These are phyloP conservation scores for Podarcis lilfordi DNA, from an alignment of 2,797 vertebrate genomes.

Conservation along the genomic window DNA sequence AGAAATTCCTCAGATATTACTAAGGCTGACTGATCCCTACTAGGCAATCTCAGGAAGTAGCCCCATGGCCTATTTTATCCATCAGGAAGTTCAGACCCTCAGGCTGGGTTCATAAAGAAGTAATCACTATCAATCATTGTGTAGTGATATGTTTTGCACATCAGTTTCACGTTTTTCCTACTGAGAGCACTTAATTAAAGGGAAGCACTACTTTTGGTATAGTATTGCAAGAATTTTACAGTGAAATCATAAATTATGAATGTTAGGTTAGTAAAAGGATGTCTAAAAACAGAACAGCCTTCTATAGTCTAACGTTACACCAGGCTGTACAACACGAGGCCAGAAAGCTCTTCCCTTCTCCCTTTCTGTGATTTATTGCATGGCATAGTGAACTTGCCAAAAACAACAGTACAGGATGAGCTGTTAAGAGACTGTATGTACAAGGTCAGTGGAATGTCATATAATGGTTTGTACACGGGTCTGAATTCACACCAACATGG, in stretches of 20 bases:
- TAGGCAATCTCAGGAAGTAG: constrained; percentile 88
- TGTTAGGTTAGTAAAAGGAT: constrained; percentile 81
- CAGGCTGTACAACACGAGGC: constrained; percentile 80
- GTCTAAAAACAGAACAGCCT: constrained; percentile 84
- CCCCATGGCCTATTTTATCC: constrained; percentile 82
- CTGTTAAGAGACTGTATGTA: constrained; percentile 83
- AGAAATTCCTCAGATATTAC: constrained; percentile 80
- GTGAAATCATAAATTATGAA: constrained; percentile 85
- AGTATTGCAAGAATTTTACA: constrained; percentile 82
- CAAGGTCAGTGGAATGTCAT: constrained; percentile 80
- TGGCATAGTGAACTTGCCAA: constrained; percentile 87
- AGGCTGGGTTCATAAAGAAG: constrained; percentile 90
- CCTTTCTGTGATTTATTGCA: constrained; percentile 91
- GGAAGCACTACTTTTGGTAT: constrained; percentile 82
- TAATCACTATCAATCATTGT: constrained; percentile 86
- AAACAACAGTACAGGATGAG: constrained; percentile 91
- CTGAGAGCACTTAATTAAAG: constrained; percentile 83
- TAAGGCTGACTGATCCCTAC: constrained; percentile 78
- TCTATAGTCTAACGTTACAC: constrained; percentile 83
- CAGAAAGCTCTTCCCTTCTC: constrained; percentile 84
- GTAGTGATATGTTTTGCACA: constrained; percentile 79
- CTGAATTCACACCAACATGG: constrained; percentile 60
- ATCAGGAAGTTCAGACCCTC: constrained; percentile 88
- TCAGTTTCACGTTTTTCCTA: constrained; percentile 80
- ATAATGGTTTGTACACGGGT: constrained; percentile 67